Conservation (phyloP, 2,797 vertebrate genomes). For the Siniperca obscura region DNA sequence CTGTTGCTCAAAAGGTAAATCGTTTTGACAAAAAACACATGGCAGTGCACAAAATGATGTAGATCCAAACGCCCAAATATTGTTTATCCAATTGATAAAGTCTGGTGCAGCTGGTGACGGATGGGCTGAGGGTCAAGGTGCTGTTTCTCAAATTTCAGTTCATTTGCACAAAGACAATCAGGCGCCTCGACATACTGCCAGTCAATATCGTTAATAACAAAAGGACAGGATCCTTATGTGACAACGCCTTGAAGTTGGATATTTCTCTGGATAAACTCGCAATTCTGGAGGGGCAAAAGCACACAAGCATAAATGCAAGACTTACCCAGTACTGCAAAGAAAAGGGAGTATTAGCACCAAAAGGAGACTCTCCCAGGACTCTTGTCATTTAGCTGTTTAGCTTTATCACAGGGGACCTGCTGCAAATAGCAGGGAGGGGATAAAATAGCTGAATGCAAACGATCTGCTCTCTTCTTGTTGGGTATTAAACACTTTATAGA, state of each 20-base stretch:
- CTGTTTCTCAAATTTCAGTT: constrained; percentile 96
- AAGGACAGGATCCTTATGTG: constrained; percentile 84
- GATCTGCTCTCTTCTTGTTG: constrained; percentile 79
- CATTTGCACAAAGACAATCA: constrained; percentile 96
- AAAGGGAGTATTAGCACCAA: constrained; percentile 54
- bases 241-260: constrained; percentile 76
- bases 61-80: constrained; percentile 55
- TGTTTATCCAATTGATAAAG: constrained; percentile 67
- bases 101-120: constrained; percentile 65
- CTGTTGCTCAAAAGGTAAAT: constrained; percentile 18
- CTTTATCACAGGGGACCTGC: constrained; percentile 73
- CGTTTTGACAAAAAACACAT: constrained; percentile 32
- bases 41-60: constrained; percentile 32
- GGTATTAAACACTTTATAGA: constrained; percentile 84
- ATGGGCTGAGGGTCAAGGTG: constrained; percentile 91
- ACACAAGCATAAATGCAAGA: constrained; percentile 14
- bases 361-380: constrained; percentile 71
- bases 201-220: constrained; percentile 96
- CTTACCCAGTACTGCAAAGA: constrained; percentile 22
- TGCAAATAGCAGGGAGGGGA: constrained; percentile 63
- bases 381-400: constrained; percentile 74
- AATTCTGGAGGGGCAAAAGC: constrained; percentile 38
- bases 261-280: constrained; percentile 70
- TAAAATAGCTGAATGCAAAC: constrained; percentile 71
- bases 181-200: constrained; percentile 93